Base-by-base conservation (phyloP, 2,888 invertebrate genomes). In the Meliscaeva auricollis region DNA sequence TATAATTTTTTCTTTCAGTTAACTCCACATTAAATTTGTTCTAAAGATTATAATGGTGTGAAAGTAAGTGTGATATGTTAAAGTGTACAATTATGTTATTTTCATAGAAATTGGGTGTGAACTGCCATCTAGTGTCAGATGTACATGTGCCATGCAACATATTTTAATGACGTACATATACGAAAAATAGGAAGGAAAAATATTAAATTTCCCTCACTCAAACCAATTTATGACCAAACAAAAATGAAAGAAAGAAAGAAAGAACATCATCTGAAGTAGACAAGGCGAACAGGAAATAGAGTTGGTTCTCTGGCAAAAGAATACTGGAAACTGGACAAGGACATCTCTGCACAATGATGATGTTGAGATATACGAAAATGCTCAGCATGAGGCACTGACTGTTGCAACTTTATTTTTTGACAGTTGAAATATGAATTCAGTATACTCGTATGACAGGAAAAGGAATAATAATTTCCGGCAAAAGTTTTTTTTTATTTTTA, bases 391-490 rank as follows among this genome's bases (percentile, higher is more conserved):
- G 56, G 58, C 68, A 26, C 60, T 41, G 38, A 60, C 60, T 66
- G 62, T 46, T n/a, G 54, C 75, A 46, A 73, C 58, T 64, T 50
- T 60, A 68, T 58, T 79, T 73, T 60, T 52, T 82, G 82, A 82
- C 82, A 82, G 58, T 48, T 76, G 82, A 73, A 77, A 77, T 77
- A 77, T 77, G 77, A 73, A 72, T 73, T 77, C 54, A 54, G 52
- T 46, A n/a, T n/a, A 54, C 73, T 69, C 60, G 68, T 50, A 60
- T 82, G 82, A 68, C 77, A 82, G 68, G 77, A 73, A 62, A 68
- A 54, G 68, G 77, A 82, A 82, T 77, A 82, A 77, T 77, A 82
- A 82, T 82, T 82, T 82, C 77, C 82, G 82, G 76, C 9, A 62
- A 62, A 11, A 26, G 58, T 50, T 3, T 4, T 58, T 41, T 50